Base-by-base conservation (phyloP, 2,888 invertebrate species). In the Metacarcinus magister region DNA sequence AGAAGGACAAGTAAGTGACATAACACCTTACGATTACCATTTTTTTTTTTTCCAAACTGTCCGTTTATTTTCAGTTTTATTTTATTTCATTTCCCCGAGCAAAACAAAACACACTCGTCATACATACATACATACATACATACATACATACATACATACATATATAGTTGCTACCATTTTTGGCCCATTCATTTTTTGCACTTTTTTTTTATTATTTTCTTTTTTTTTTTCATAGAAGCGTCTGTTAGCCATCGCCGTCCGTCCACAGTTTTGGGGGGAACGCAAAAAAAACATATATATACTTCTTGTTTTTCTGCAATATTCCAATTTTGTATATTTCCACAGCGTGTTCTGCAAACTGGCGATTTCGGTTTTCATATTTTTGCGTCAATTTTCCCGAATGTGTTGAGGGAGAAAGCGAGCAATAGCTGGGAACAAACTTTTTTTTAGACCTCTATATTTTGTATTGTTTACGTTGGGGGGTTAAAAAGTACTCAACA, bases 301-400 rank as follows among this genome's bases (percentile, higher is more conserved):
- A 82, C 82, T 82, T 82, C 82, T 82, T 82, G 82, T 82, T 82
- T 82, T 82, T 82, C 32, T 82, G 82, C 82, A 28, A 82, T 82
- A 82, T 82, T 82, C 82, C 82, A 82, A 82, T 82, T 82, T 82
- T 82, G 82, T 82, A 7, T 82, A 32, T 82, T 82, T 82, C 10
- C 82, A 5, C 32, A 32, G 82, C 28, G 82, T 82, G 82, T 82
- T 82, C 82, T 0, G 5, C 28, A 23, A 23, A 82, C 82, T 82
- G 32, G 82, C 82, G 82, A 82, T 82, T 82, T 82, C 82, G 82
- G 82, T 82, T 82, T 67, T 82, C 82, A 82, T 82, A 82, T 82
- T 82, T 82, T 82, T 82, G 82, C 32, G 82, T 82, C 82, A 82
- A 82, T 82, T 82, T 82, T 13, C 82, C 32, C 82, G 82, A 82